Conservation (phyloP, 2,888 invertebrate species). For the Cryptocephalus moraei region DNA sequence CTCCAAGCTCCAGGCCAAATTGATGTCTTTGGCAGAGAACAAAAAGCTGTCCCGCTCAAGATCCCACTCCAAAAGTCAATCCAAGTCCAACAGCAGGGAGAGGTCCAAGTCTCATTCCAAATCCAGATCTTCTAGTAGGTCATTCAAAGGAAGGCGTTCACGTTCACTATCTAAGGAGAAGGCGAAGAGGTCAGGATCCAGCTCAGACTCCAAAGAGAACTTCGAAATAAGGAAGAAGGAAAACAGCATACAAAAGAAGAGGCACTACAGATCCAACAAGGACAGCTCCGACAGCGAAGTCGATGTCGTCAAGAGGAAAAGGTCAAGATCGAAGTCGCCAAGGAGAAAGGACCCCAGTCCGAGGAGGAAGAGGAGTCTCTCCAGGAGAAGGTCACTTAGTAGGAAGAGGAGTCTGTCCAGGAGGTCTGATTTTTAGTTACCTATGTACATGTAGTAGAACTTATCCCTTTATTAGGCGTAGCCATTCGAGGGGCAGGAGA, state of each 20-base stretch:
- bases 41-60: constrained; percentile 31
- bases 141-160: constrained; percentile 21
- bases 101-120: constrained; percentile 20
- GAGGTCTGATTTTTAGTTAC: constrained; percentile 28
- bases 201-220: constrained; percentile 38
- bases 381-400: constrained; percentile 28
- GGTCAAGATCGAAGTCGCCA: constrained; percentile 27
- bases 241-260: constrained; percentile 75
- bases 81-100: constrained; percentile 27
- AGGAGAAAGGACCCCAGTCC: constrained; percentile 39
- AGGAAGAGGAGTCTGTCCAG: constrained; percentile 34
- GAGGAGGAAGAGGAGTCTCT: constrained; percentile 38
- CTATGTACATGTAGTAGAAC: too few relatives aligned
- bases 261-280: constrained; percentile 79
- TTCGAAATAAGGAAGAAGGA: constrained; percentile 68
- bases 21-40: constrained; percentile 50
- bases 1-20: constrained; percentile 51
- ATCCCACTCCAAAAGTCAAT: constrained; percentile 30
- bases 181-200: constrained; percentile 20
- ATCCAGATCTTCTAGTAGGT: constrained; percentile 16
- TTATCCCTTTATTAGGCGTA: constrained; percentile 22
- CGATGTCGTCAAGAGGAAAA: constrained; percentile 35
- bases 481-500: constrained; percentile 31
- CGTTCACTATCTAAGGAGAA: constrained; percentile 25
- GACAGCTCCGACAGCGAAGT: constrained; percentile 44